phyloP scores from a whole-genome alignment of 2,113 vertebrate species.

The Clupea harengus region DNA sequence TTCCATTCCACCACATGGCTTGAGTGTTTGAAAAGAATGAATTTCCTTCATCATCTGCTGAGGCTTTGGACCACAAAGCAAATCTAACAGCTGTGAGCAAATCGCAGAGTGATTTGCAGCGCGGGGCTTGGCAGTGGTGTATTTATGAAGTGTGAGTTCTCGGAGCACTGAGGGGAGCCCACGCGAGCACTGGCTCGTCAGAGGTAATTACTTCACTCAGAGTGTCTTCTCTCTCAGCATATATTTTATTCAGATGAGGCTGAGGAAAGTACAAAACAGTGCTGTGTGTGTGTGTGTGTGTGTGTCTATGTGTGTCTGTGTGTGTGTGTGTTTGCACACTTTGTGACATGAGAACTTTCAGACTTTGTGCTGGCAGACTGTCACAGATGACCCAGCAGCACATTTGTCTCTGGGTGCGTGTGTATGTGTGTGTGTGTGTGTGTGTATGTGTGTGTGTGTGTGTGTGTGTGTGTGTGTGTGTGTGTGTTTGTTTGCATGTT shows the following conservation, averaged over 20 bases:
- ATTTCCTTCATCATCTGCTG: not conserved
- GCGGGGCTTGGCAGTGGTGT: not conserved
- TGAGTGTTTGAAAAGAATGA: slow-evolving; percentile 7
- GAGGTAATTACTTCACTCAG: slow-evolving; percentile 36
- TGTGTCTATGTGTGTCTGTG: slow-evolving; percentile 3
- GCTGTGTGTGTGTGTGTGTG: slow-evolving; percentile 4
- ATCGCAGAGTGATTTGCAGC: slow-evolving; percentile 9
- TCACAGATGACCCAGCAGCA: not conserved
- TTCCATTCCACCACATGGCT: not conserved
- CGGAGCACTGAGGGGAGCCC: not conserved
- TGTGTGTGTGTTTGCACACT: not conserved
- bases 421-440: not conserved
- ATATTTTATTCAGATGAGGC: slow-evolving; percentile 40
- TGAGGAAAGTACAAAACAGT: slow-evolving; percentile 17
- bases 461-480: slow-evolving; percentile 13
- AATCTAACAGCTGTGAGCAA: slow-evolving; percentile 15
- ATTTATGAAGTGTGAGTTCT: slow-evolving; percentile 26
- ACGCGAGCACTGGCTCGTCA: slow-evolving; percentile 26
- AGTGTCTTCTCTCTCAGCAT: slow-evolving; percentile 19
- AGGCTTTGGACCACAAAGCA: not conserved
- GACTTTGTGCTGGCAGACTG: not conserved
- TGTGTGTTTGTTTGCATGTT: not conserved
- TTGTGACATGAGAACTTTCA: not conserved
- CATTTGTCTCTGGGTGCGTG: not conserved
- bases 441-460: slow-evolving; percentile 2